Base-by-base conservation (phyloP, 2,797 vertebrate genomes). In the Nyctalus aviator region DNA sequence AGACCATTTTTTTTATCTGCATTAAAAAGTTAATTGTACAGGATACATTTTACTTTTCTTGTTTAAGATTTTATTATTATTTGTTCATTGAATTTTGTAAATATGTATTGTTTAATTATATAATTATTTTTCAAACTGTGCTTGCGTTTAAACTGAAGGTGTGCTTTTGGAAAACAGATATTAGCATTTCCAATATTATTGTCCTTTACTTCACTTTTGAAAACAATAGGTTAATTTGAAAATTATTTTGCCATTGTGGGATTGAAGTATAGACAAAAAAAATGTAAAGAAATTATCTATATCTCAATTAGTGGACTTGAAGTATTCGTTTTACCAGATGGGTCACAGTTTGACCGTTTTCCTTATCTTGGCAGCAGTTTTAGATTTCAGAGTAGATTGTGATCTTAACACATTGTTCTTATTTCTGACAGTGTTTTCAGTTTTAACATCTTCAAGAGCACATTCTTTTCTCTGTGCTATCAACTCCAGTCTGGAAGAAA, bases 321-420 rank as follows among this genome's bases (percentile, higher is more conserved):
- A 25, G 8, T 48, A 48, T 71, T 91, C 62, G 68, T 91, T 93
- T 83, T 57, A 90, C 48, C 66, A 71, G 3, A n/a, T 23, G 32
- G 35, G 41, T 73, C 44, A 69, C 8, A 4, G 62, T 75, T 32
- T 93, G 69, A 73, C 48, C 68, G 18, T 41, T 75, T 48, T 76
- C n/a, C 48, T 35, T 79, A 37, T 14, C n/a, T 44, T 88, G 94
- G 93, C 69, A 62, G 53, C 15, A 64, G 59, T 30, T 93, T 9
- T 48, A 55, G 73, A 53, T 55, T 94, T 94, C 41, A 59, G 53
- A 44, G n/a, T 37, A 0, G 75, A 88, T 48, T 90, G 81, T 93
- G 94, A 93, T 92, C 90, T 83, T 86, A 76, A 69, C 73, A 73
- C 48, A 1, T 62, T 84, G 91, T 96, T 96, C 95, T 92, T 92